Base-by-base conservation (phyloP, 1,140 invertebrate genomes). In the Meloidogyne floridensis region DNA sequence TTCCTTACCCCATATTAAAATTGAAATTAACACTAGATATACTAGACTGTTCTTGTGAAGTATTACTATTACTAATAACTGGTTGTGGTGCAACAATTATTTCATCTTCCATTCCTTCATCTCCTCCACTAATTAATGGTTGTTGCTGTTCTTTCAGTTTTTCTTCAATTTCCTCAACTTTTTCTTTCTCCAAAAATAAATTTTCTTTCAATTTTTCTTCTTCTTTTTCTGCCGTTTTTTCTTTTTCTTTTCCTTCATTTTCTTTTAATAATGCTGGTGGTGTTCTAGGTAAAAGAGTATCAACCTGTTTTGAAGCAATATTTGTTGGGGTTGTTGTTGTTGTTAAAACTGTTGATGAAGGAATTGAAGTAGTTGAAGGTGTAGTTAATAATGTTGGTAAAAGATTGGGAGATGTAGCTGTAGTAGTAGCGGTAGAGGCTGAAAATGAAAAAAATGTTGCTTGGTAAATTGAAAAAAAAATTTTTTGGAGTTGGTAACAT, bases 31-130 rank as follows among this genome's bases (percentile, higher is more conserved):
- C 15, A 18, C 77, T 70, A 5, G 72, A 80, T 80, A 47, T 80
- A 32, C 32, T 32, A 32, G 76, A 80, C 20, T 11, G 80, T 75
- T 59, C 56, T 15, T 59, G 11, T 15, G 56, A 59, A 15, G 4
- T 59, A 56, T 53, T 53, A 53, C 9, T 54, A 10, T 54, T 54
- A 10, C 10, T 54, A 51, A 56, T 65, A 13, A 69, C 43, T 42
- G 11, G 51, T 4, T n/a, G 10, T 6, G 74, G 3, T 59, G 69
- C 51, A 75, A 53, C 51, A 47, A 20, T 71, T 59, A 18, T 18
- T 74, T 80, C 80, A 70, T 80, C 79, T 43, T 80, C 80, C 80
- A 80, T 80, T 15, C 77, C 80, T 76, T 80, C 80, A 59, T 80
- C 80, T n/a, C 53, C 80, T n/a, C 53, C 54, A 78, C 6, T 77